phyloP scores from a whole-genome alignment of 1,140 invertebrate species.

The Drosophila nikananu region DNA sequence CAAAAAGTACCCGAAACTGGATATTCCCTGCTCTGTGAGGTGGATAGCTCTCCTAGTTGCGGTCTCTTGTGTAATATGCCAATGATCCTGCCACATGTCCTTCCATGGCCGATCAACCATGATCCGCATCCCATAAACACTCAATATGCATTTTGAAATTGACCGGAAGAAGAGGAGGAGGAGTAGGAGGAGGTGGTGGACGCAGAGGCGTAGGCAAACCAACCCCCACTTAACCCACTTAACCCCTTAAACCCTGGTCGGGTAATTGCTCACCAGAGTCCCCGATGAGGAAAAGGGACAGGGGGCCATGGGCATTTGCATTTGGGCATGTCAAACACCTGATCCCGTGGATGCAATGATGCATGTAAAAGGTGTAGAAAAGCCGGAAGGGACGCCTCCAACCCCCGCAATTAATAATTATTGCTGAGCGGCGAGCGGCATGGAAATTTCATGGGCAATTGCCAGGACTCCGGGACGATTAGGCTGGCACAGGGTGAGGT shows the following conservation, averaged over 20 bases:
- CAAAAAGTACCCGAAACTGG: background rate
- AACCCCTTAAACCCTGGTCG: slow-evolving; percentile 31
- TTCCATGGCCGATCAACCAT: slow-evolving; percentile 61
- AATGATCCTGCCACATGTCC: slow-evolving; percentile 22
- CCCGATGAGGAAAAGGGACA: background rate
- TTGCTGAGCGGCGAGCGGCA: slow-evolving; percentile 39
- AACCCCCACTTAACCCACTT: slow-evolving; percentile 46
- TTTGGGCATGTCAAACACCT: slow-evolving; percentile 73
- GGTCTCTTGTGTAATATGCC: slow-evolving; percentile 18
- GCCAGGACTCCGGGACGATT: slow-evolving; percentile 43
- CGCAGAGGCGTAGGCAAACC: background rate
- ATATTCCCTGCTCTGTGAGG: background rate
- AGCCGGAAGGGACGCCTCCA: slow-evolving; percentile 61
- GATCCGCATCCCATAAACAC: slow-evolving; percentile 78
- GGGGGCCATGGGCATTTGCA: background rate
- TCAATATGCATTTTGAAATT: slow-evolving; percentile 77
- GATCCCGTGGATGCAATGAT: slow-evolving; percentile 72
- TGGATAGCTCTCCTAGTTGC: slow-evolving; percentile 20
- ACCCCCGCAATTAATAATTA: slow-evolving; percentile 78
- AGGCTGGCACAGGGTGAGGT: background rate
- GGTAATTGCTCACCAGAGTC: slow-evolving; percentile 27
- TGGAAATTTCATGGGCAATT: slow-evolving; percentile 82
- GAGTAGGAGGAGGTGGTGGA: background rate
- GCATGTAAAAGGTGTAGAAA: slow-evolving; percentile 83
- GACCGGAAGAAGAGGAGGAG: slow-evolving; percentile 63